Evolutionary conservation across 2,888 invertebrate species (phyloP).

Genomic region (Polia nebulosa): DNA sequence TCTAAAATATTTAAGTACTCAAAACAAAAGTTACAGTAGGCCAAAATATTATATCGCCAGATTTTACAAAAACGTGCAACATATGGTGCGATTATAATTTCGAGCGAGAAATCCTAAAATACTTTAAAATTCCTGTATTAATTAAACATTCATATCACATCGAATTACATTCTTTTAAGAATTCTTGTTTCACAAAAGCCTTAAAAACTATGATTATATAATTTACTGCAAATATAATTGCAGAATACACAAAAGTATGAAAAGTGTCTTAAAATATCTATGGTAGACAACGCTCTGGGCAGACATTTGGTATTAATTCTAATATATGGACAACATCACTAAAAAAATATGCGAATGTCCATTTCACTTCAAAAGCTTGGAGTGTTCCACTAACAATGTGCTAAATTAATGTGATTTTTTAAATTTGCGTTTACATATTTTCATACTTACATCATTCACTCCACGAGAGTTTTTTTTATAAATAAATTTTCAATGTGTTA

Average conservation of each 20-base stretch:
- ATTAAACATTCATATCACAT: neutral
- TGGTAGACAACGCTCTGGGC: neutral
- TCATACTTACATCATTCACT: too few relatives aligned
- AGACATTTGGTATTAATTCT: neutral
- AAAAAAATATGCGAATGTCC: neutral
- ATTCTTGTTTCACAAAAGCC: neutral
- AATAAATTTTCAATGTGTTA: neutral
- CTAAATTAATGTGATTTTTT: too few relatives aligned
- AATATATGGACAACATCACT: neutral
- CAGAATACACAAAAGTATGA: neutral
- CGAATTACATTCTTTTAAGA: neutral
- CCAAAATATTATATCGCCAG: neutral
- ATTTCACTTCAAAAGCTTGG: neutral
- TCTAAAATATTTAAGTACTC: too few relatives aligned
- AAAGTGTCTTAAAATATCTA: neutral
- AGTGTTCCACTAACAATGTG: too few relatives aligned
- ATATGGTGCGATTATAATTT: conserved; percentile 6
- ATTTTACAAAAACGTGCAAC: neutral
- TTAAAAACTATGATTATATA: conserved; percentile 13
- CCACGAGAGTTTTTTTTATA: too few relatives aligned
- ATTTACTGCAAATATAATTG: neutral
- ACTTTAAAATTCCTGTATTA: neutral
- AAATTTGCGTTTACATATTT: too few relatives aligned
- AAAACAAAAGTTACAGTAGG: too few relatives aligned
- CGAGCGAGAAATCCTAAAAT: neutral